A percentile compares a stretch with the other conserved stretches of the same genome.
phyloP scores from a whole-genome alignment of 2,888 invertebrate species.

The Erebia palarica region DNA sequence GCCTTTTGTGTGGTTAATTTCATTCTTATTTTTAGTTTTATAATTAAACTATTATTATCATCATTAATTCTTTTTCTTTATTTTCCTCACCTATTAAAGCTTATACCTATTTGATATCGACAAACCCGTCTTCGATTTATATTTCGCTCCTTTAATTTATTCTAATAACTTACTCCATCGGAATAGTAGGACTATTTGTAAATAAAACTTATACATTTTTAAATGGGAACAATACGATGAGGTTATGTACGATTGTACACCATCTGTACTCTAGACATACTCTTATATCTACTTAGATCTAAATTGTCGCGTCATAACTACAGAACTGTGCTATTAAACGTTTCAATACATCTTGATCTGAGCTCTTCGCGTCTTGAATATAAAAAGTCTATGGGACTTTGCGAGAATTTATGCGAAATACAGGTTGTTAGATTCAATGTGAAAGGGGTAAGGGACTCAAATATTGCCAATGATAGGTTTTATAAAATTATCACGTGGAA shows the following conservation, averaged over 20 bases:
- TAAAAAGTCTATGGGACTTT: slow-evolving; percentile 50
- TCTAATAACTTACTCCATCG: slow-evolving; percentile 51
- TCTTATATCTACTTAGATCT: slow-evolving; percentile 71
- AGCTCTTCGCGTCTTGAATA: slow-evolving; percentile 50
- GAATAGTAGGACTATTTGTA: slow-evolving; percentile 75
- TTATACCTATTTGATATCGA: slow-evolving; percentile 45
- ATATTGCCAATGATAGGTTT: slow-evolving; percentile 73
- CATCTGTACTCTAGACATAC: slow-evolving; percentile 79
- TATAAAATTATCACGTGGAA: slow-evolving; percentile 72
- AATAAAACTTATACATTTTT: slow-evolving; percentile 77
- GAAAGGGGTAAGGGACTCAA: slow-evolving; percentile 75
- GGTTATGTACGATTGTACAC: slow-evolving; percentile 77
- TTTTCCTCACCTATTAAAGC: slow-evolving; percentile 60
- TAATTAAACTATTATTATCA: slow-evolving; percentile 81
- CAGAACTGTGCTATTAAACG: slow-evolving; percentile 51
- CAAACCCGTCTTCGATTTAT: slow-evolving; percentile 5
- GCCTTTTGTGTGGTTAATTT: slow-evolving; percentile 81
- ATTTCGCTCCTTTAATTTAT: slow-evolving; percentile 25
- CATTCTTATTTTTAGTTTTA: slow-evolving; percentile 80
- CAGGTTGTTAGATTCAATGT: slow-evolving; percentile 68
- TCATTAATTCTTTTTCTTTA: slow-evolving; percentile 76
- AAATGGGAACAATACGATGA: slow-evolving; percentile 81
- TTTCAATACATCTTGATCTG: slow-evolving; percentile 58
- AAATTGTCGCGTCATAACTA: slow-evolving; percentile 68
- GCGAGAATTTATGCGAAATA: slow-evolving; percentile 60